Percentiles rank a stretch among this genome's conserved stretches.
phyloP scores from a whole-genome alignment of 2,888 invertebrate species.

The Gymnocheta viridis region DNA sequence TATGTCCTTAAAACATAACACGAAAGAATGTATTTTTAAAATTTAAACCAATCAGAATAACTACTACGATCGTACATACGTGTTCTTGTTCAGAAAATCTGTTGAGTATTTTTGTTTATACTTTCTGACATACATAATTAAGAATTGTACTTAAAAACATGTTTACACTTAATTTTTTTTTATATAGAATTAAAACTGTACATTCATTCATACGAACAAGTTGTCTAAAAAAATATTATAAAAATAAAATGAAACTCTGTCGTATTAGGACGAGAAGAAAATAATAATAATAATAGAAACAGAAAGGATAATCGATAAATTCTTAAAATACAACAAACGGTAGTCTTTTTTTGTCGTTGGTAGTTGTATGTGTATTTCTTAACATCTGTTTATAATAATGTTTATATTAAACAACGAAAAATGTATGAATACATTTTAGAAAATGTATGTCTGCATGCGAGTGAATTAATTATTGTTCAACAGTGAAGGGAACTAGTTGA shows the following conservation, averaged over 20 bases:
- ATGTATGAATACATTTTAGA: background rate
- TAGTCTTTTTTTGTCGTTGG: constrained; percentile 5
- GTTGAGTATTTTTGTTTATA: background rate
- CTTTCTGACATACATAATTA: constrained; percentile 59
- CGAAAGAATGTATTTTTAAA: too few species aligned
- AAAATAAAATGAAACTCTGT: constrained; percentile 4
- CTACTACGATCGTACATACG: too few species aligned
- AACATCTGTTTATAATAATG: background rate
- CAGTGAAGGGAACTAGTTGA: background rate
- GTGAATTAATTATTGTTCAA: background rate
- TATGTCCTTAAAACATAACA: too few species aligned
- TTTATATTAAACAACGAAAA: background rate
- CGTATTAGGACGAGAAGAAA: constrained; percentile 18
- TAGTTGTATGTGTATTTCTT: constrained; percentile 6
- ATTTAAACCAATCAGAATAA: too few species aligned
- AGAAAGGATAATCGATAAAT: constrained; percentile 64
- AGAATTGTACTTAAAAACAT: constrained; percentile 42
- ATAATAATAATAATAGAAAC: constrained; percentile 19
- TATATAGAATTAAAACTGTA: constrained; percentile 20
- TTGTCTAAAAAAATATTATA: constrained; percentile 8
- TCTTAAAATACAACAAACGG: constrained; percentile 54
- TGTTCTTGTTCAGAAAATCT: too few species aligned
- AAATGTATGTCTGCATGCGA: background rate
- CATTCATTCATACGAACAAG: background rate
- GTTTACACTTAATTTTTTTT: constrained; percentile 10